Base-by-base conservation (phyloP, 1,140 invertebrate genomes). In the Bombus confusus region DNA sequence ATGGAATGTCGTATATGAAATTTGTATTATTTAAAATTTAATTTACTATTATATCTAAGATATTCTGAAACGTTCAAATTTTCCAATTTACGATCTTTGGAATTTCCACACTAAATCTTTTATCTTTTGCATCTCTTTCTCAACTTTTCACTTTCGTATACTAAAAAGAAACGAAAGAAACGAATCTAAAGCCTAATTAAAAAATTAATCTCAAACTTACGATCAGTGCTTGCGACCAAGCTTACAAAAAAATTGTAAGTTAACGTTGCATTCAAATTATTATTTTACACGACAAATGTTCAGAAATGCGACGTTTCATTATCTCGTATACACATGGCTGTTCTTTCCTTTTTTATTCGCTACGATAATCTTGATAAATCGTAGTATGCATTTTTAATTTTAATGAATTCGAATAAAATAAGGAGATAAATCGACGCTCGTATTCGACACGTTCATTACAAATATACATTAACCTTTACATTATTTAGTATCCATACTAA, bases 401-500 rank as follows among this genome's bases (percentile, higher is more conserved):
- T 31, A 34, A 47, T 12, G 0, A 47, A 41, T 79, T 34, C 28
- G 34, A n/a, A 43, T 41, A 59, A 73, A 34, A 25, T 18, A 39
- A 77, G 3, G n/a, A 69, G 31, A 69, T n/a, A 78, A 68, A 83
- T 68, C 41, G 22, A 47, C 34, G 59, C 59, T 76, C 81, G 59
- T 39, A n/a, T 52, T 57, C 39, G 31, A 47, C 31, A 68, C 37
- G 39, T 41, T 31, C 43, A 39, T 83, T 78, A 83, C 43, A 77
- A 78, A 78, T 69, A 34, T 78, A 69, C 74, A 83, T 69, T 52
- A 43, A 41, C 28, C 13, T 80, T 72, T 79, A 68, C 41, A 39
- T 72, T 43, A 52, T 73, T 31, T 41, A 76, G 59, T 59, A 28
- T 83, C 62, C 43, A 57, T 83, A 83, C 74, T 83, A 78, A 83